Conservation (phyloP, 2,888 invertebrate genomes). For the Leucania comma region DNA sequence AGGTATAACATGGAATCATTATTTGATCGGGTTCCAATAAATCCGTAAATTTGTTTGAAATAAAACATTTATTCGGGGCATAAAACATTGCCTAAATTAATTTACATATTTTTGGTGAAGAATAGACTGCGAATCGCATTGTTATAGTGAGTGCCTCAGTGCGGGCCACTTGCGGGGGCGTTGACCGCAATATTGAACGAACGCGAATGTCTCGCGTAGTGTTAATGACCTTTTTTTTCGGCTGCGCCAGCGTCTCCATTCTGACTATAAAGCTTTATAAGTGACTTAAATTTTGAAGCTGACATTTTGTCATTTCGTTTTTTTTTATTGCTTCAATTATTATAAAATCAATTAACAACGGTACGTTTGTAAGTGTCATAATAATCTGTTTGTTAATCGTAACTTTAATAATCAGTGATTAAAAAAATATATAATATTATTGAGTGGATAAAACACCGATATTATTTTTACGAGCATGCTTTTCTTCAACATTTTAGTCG, state of each 20-base stretch:
- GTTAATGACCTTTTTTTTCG: constrained; percentile 90
- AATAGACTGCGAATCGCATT: constrained; percentile 63
- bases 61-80: neutral
- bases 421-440: neutral
- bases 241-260: constrained; percentile 80
- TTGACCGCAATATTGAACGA: constrained; percentile 89
- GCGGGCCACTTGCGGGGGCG: constrained; percentile 84
- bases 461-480: neutral
- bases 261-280: constrained; percentile 35
- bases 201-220: constrained; percentile 90
- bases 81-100: constrained; percentile 13
- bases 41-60: neutral
- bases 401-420: neutral
- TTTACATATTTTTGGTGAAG: constrained; percentile 46
- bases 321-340: neutral
- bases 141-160: constrained; percentile 67
- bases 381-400: constrained; percentile 1
- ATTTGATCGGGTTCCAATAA: neutral
- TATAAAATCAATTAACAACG: neutral
- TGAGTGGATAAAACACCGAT: neutral
- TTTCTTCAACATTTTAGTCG: neutral
- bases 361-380: neutral
- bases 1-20: neutral
- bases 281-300: constrained; percentile 21
- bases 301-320: neutral